Percentiles rank a stretch among this genome's conserved stretches.
Evolutionary conservation across 1,140 invertebrate genomes (phyloP).

Genomic region (Nasonia longicornis): DNA sequence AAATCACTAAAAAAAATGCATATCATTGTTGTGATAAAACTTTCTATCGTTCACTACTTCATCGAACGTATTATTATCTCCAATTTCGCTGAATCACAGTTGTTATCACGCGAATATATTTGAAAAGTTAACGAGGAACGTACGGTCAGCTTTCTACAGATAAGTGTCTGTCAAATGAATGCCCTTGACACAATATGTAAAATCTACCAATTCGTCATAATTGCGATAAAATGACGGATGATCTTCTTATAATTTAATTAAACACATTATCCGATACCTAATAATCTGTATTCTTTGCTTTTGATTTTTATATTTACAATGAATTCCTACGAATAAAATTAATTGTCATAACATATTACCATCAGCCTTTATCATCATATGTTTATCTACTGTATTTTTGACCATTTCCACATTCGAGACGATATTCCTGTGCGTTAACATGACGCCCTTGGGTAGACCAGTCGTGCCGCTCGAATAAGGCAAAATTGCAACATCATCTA

Average conservation of each 20-base stretch:
- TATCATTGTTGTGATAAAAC: too few species aligned
- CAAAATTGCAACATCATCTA: constrained; percentile 71
- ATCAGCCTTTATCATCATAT: constrained; percentile 53
- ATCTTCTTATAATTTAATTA: neutral
- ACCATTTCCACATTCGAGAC: constrained; percentile 76
- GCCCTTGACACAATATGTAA: neutral
- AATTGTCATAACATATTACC: constrained; percentile 54
- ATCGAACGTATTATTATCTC: too few species aligned
- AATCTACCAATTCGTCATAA: too few species aligned
- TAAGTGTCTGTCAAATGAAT: neutral
- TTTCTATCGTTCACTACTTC: too few species aligned
- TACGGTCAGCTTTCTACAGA: neutral
- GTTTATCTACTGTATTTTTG: constrained; percentile 54
- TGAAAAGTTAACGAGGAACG: too few species aligned
- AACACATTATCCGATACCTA: neutral
- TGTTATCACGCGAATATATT: too few species aligned
- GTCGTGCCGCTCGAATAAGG: constrained; percentile 91
- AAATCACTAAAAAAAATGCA: too few species aligned
- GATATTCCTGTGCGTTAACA: constrained; percentile 85
- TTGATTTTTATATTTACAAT: too few species aligned
- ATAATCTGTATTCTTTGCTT: too few species aligned
- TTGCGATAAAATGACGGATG: neutral
- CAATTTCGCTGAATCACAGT: too few species aligned
- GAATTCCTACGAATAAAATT: neutral
- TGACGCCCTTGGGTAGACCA: constrained; percentile 91